Conservation (phyloP, 2,888 invertebrate genomes). For the Maniola hyperantus region DNA sequence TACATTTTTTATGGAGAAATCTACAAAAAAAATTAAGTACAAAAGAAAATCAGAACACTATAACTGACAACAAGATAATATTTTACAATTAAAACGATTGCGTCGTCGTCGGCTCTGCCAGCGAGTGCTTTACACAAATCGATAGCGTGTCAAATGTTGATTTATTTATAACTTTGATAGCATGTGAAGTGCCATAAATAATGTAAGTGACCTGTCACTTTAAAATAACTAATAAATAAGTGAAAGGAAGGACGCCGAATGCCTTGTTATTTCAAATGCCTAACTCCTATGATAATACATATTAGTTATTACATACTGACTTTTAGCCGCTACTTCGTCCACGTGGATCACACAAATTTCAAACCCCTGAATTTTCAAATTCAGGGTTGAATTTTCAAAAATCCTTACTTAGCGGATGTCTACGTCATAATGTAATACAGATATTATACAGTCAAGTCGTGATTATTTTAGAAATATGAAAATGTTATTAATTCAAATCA, state of each 20-base stretch:
- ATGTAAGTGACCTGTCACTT: constrained; percentile 30
- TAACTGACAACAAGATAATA: constrained; percentile 15
- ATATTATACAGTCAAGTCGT: too few relatives aligned
- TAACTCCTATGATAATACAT: too few relatives aligned
- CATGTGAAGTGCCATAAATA: constrained; percentile 34
- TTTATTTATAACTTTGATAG: constrained; percentile 37
- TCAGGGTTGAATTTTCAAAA: too few relatives aligned
- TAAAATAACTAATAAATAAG: constrained; percentile 31
- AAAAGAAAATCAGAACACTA: neutral
- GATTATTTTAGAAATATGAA: too few relatives aligned
- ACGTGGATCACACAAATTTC: too few relatives aligned
- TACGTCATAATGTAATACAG: too few relatives aligned
- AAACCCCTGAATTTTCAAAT: too few relatives aligned
- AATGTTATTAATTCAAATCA: too few relatives aligned
- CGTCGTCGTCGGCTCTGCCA: neutral
- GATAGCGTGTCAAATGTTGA: constrained; percentile 37
- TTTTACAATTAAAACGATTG: constrained; percentile 21
- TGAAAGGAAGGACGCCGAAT: constrained; percentile 29
- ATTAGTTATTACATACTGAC: too few relatives aligned
- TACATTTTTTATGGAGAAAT: too few relatives aligned
- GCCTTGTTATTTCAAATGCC: constrained; percentile 1
- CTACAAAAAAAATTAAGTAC: neutral
- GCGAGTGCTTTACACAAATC: constrained; percentile 16
- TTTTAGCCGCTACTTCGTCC: too few relatives aligned
- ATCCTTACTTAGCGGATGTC: too few relatives aligned